Conservation (phyloP, 2,888 invertebrate species). For the Nycteola revayana region DNA sequence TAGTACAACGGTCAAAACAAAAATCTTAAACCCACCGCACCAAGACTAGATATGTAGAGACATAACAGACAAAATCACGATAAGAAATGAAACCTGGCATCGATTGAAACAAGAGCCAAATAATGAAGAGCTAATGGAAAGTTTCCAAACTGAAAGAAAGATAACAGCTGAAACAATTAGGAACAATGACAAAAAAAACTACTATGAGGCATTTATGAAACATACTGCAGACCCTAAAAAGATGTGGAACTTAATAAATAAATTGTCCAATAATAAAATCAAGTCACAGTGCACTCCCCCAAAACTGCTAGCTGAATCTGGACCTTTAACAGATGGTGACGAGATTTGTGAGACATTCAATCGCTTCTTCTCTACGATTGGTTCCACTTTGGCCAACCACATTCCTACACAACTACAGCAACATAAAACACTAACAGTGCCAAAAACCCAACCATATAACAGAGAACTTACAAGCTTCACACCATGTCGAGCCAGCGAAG, state of each 20-base stretch:
- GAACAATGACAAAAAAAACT: background rate
- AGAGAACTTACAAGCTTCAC: background rate
- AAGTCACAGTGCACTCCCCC: background rate
- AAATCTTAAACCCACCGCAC: background rate
- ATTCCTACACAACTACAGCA: background rate
- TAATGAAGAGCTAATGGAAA: background rate
- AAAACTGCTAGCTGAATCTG: background rate
- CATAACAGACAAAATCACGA: background rate
- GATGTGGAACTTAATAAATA: constrained; percentile 6
- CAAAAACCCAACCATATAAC: background rate
- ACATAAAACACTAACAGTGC: background rate
- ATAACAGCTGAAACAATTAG: background rate
- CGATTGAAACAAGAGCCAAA: background rate
- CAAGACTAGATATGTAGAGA: background rate
- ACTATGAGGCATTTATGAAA: background rate
- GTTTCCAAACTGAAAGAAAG: background rate
- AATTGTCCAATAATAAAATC: background rate
- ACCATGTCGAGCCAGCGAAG: background rate
- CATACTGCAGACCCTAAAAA: constrained; percentile 1
- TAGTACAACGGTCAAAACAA: background rate
- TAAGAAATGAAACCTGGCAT: constrained; percentile 1
- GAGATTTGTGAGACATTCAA: background rate
- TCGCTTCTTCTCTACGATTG: background rate
- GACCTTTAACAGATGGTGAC: background rate
- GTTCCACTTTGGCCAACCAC: background rate